A percentile compares a stretch with the other conserved stretches of the same genome.
Evolutionary conservation across 2,113 vertebrate species (phyloP).

Genomic region (Cranoglanis bouderius): DNA sequence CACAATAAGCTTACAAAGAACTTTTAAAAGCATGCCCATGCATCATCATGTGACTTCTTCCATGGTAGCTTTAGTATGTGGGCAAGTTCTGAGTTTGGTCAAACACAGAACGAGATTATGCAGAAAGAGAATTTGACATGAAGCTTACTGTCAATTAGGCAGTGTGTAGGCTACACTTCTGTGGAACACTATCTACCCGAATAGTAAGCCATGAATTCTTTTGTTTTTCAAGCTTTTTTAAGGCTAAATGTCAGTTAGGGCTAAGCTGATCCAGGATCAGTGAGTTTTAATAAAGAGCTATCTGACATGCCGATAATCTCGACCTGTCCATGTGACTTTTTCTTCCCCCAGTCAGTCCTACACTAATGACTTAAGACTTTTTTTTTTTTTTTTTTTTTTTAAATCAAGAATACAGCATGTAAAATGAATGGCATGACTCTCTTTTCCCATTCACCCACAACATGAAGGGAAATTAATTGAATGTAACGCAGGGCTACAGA

Average conservation of each 20-base stretch:
- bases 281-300: neutral
- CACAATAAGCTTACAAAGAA: neutral
- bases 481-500: neutral
- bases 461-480: slow-evolving; percentile 21
- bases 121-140: slow-evolving; percentile 35
- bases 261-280: neutral
- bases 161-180: slow-evolving; percentile 18
- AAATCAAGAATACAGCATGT: neutral
- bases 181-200: neutral
- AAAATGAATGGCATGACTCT: neutral
- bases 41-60: neutral
- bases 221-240: neutral
- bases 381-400: too few species aligned
- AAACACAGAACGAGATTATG: slow-evolving; percentile 13
- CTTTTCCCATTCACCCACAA: neutral
- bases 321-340: neutral
- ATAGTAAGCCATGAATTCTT: neutral
- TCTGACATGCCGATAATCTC: neutral
- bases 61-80: slow-evolving; percentile 14
- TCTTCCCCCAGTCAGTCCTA: neutral
- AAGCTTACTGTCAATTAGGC: slow-evolving; percentile 16
- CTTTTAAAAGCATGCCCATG: slow-evolving; percentile 24
- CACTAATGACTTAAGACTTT: neutral
- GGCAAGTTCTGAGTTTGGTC: slow-evolving; percentile 30
- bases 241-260: neutral